Percentiles rank a stretch among this genome's conserved stretches.
Conservation (phyloP, 2,888 invertebrate genomes). For the Drosophila infuscata region DNA sequence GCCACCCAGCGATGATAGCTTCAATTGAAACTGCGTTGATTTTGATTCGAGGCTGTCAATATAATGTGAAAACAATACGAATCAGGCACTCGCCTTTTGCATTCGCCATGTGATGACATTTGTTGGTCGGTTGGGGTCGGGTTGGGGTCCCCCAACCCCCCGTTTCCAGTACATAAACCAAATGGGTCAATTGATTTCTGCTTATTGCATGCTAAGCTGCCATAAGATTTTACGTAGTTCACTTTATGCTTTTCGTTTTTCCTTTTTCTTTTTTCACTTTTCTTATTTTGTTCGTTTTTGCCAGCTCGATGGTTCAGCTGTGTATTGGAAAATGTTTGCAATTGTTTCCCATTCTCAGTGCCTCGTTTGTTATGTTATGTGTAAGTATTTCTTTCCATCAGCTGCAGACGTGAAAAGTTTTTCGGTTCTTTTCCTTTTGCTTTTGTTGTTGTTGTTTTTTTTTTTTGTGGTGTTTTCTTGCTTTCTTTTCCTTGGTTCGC, state of each 20-base stretch:
- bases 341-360: constrained; percentile 55
- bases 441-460: constrained; percentile 11
- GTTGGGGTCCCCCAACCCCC: constrained; percentile 23
- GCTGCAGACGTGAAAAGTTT: constrained; percentile 69
- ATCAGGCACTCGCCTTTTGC: constrained; percentile 15
- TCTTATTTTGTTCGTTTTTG: background rate
- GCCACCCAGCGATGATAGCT: constrained; percentile 12
- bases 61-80: constrained; percentile 65
- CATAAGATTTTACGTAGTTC: constrained; percentile 68
- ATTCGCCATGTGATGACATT: constrained; percentile 51
- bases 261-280: background rate
- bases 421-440: constrained; percentile 1
- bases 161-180: constrained; percentile 81
- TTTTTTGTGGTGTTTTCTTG: constrained; percentile 4
- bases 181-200: constrained; percentile 83
- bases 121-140: background rate
- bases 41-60: constrained; percentile 68
- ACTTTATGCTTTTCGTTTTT: constrained; percentile 14
- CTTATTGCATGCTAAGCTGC: constrained; percentile 77
- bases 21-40: constrained; percentile 59
- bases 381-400: constrained; percentile 71
- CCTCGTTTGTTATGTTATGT: constrained; percentile 58
- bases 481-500: constrained; percentile 44
- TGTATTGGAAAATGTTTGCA: constrained; percentile 64
- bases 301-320: constrained; percentile 21